Conservation (phyloP, 2,888 invertebrate species). For the Apotomis capreana region DNA sequence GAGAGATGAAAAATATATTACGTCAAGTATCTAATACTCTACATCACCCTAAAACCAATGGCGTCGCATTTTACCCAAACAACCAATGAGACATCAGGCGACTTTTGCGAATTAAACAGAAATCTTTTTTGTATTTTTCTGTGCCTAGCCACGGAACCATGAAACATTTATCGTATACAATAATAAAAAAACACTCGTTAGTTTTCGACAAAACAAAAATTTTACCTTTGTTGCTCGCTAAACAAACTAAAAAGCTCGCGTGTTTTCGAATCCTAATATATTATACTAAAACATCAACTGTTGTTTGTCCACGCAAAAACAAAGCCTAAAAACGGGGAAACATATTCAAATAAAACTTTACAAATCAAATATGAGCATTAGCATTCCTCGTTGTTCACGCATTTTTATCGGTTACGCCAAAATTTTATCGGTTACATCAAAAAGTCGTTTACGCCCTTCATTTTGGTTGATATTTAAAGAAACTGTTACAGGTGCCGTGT, state of each 20-base stretch:
- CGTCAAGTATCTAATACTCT: too few relatives aligned
- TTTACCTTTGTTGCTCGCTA: not conserved
- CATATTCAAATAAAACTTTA: slow-evolving; percentile 4
- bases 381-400: slow-evolving; percentile 4
- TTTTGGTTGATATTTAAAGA: not conserved
- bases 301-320: slow-evolving; percentile 10
- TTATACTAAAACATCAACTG: not conserved
- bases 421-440: not conserved
- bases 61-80: too few relatives aligned
- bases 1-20: too few relatives aligned
- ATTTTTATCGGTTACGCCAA: not conserved
- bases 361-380: slow-evolving; percentile 18
- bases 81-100: too few relatives aligned
- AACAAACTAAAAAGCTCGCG: slow-evolving; percentile 6
- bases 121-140: too few relatives aligned
- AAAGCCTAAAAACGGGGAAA: not conserved
- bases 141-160: too few relatives aligned
- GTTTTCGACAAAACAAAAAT: not conserved
- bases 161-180: not conserved
- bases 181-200: not conserved
- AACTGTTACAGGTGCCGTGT: too few relatives aligned
- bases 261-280: not conserved
- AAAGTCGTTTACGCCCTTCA: not conserved
- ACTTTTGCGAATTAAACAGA: too few relatives aligned
- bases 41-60: too few relatives aligned